Evolutionary conservation across 2,888 invertebrate species (phyloP).

Genomic region (Herminia tarsipennalis): DNA sequence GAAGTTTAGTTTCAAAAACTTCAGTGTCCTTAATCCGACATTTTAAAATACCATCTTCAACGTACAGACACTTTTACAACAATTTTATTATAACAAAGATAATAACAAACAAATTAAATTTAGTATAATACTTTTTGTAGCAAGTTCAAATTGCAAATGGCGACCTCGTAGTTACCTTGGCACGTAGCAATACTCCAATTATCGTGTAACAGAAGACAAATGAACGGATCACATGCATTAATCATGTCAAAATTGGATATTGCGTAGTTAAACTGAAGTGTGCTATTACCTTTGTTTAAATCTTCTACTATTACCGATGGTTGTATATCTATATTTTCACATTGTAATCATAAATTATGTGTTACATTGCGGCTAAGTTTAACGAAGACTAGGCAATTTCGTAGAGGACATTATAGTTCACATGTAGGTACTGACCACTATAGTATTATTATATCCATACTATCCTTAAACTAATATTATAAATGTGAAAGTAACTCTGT

Average conservation of each 20-base stretch:
- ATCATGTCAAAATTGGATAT: conserved; percentile 51
- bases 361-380: neutral
- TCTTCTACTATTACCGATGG: too few species aligned
- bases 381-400: too few species aligned
- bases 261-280: conserved; percentile 20
- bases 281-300: conserved; percentile 9
- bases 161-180: conserved; percentile 44
- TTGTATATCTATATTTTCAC: neutral
- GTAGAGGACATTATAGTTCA: too few species aligned
- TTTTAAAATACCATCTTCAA: too few species aligned
- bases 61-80: neutral
- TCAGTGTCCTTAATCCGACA: too few species aligned
- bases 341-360: conserved; percentile 2
- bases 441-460: too few species aligned
- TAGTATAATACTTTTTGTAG: conserved; percentile 23
- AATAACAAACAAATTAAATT: neutral
- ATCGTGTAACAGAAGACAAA: conserved; percentile 72
- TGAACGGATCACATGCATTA: conserved; percentile 68
- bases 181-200: conserved; percentile 68
- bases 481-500: too few species aligned
- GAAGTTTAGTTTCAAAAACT: too few species aligned
- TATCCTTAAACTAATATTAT: too few species aligned
- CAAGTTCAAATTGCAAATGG: conserved; percentile 41
- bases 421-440: too few species aligned
- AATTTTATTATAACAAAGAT: neutral